These are phyloP conservation scores for Drosophila persimilis DNA, from an alignment of 1,140 invertebrate genomes.

Conservation along the genomic window DNA sequence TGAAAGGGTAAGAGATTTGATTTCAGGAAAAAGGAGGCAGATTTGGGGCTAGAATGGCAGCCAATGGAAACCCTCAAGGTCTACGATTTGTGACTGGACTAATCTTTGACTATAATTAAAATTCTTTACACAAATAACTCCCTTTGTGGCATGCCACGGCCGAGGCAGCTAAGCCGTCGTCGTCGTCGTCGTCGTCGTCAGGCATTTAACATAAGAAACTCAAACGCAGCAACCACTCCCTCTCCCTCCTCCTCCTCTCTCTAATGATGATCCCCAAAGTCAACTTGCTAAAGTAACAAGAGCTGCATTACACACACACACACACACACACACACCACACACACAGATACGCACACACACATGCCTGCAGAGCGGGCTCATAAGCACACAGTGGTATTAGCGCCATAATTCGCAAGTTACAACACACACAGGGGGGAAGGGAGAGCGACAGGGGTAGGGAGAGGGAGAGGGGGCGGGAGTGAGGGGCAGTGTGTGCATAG, in stretches of 20 bases:
- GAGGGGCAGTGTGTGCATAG: neutral
- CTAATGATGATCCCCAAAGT: slow-evolving; percentile 79
- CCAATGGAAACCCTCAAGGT: too few relatives aligned
- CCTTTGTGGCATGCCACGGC: slow-evolving; percentile 10
- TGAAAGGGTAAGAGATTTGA: too few relatives aligned
- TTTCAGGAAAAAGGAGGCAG: neutral
- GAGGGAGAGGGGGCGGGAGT: too few relatives aligned
- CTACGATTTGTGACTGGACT: too few relatives aligned
- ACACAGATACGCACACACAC: slow-evolving; percentile 9
- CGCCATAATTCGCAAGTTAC: slow-evolving; percentile 76
- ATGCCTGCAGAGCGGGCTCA: slow-evolving; percentile 24
- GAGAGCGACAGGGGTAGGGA: too few relatives aligned
- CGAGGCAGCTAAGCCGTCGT: slow-evolving; percentile 9
- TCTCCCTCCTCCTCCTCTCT: slow-evolving; percentile 2
- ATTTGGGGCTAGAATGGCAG: too few relatives aligned
- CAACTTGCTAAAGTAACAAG: slow-evolving; percentile 75
- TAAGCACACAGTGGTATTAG: slow-evolving; percentile 76
- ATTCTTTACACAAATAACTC: slow-evolving; percentile 42
- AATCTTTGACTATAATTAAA: slow-evolving; percentile 26
- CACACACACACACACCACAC: slow-evolving; percentile 12
- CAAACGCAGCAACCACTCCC: slow-evolving; percentile 12
- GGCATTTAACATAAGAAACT: slow-evolving; percentile 34
- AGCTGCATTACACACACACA: slow-evolving; percentile 29
- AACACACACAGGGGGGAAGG: slow-evolving; percentile 11
- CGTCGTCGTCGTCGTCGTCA: slow-evolving; percentile 21